phyloP scores from a whole-genome alignment of 2,797 vertebrate species.

The Phyllotis vaccarum region DNA sequence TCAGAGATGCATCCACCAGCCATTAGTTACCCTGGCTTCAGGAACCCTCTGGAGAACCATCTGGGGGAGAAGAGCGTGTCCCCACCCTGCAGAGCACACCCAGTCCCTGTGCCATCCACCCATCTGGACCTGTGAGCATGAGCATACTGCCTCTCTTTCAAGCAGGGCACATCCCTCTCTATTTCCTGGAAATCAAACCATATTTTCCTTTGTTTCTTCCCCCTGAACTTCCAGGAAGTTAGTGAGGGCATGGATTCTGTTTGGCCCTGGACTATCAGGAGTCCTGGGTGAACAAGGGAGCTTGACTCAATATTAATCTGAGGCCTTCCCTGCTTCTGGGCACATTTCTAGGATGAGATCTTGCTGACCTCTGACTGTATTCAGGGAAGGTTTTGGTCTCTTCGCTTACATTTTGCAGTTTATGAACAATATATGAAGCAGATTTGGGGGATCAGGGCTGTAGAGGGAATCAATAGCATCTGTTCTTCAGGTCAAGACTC shows the following conservation, averaged over 20 bases:
- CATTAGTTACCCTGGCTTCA: neutral
- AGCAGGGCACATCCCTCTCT: neutral
- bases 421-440: neutral
- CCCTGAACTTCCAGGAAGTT: neutral
- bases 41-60: neutral
- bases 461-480: rapidly evolving
- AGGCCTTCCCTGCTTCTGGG: neutral
- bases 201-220: rapidly evolving
- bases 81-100: neutral
- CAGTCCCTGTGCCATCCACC: neutral
- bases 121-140: neutral
- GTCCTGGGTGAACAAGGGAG: neutral
- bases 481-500: rapidly evolving
- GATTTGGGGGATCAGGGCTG: neutral
- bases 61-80: neutral
- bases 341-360: neutral
- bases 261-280: neutral
- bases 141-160: neutral
- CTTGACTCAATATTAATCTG: neutral
- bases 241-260: neutral
- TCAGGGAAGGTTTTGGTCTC: neutral
- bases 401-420: too few relatives aligned
- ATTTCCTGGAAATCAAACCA: neutral
- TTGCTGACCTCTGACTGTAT: rapidly evolving
- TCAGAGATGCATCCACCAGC: neutral